These are phyloP conservation scores for Trichopoda pennipes DNA, from an alignment of 2,888 invertebrate species.

Conservation along the genomic window DNA sequence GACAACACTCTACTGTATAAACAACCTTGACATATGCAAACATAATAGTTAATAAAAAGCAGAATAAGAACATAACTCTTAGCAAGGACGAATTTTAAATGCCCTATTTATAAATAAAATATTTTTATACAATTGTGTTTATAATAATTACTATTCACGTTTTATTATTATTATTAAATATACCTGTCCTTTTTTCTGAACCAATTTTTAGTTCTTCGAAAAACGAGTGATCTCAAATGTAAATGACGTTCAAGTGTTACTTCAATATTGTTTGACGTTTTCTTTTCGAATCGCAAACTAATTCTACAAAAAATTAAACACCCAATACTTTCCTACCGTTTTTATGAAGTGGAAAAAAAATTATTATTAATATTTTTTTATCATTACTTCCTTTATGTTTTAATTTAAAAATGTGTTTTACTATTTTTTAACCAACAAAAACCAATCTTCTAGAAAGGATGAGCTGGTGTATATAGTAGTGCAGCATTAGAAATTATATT, in stretches of 20 bases:
- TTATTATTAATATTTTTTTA: conserved; percentile 19
- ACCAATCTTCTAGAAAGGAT: conserved; percentile 23
- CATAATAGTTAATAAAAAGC: conserved; percentile 25
- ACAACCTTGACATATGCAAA: conserved; percentile 57
- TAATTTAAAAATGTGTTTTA: conserved; percentile 25
- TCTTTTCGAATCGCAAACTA: too few relatives aligned
- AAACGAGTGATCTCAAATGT: too few relatives aligned
- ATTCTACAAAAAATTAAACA: too few relatives aligned
- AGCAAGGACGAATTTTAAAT: neutral
- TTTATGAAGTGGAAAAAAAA: neutral
- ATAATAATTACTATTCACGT: too few relatives aligned
- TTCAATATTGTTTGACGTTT: too few relatives aligned
- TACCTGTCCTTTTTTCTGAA: too few relatives aligned
- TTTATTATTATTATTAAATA: too few relatives aligned
- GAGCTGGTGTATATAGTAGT: neutral
- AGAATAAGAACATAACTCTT: neutral
- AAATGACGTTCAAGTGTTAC: too few relatives aligned
- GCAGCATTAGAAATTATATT: conserved; percentile 14
- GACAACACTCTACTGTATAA: conserved; percentile 42
- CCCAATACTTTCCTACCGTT: too few relatives aligned
- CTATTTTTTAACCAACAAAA: conserved; percentile 20
- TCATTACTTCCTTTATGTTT: neutral
- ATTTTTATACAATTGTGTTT: neutral
- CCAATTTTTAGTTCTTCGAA: too few relatives aligned
- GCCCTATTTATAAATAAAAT: neutral